phyloP scores from a whole-genome alignment of 2,113 vertebrate species.

The Pseudois nayaur region DNA sequence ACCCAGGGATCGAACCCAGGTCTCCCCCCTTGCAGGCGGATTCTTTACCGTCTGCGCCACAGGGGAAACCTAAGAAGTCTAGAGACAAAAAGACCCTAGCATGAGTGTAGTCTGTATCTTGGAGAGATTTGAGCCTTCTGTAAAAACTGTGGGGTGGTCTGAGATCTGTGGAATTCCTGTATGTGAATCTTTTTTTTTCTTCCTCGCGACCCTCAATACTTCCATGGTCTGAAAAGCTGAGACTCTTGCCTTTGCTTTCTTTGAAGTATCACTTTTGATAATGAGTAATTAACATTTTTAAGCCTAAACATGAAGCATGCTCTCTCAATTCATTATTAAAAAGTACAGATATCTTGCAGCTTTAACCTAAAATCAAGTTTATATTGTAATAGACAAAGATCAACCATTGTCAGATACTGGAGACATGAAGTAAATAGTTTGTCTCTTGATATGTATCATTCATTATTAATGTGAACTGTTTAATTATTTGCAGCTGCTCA shows the following conservation, averaged over 20 bases:
- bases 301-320: neutral
- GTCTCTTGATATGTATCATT: conserved; percentile 62
- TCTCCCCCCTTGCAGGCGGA: neutral
- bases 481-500: conserved; percentile 73
- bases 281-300: neutral
- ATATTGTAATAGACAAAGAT: conserved; percentile 62
- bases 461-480: conserved; percentile 75
- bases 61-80: neutral
- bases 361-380: conserved; percentile 56
- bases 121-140: neutral
- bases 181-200: neutral
- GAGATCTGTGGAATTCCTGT: neutral
- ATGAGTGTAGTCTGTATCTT: neutral
- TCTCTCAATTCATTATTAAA: conserved; percentile 30
- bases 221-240: neutral
- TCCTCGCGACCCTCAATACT: neutral
- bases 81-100: neutral
- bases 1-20: neutral
- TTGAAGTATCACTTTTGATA: conserved; percentile 34
- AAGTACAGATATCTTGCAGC: neutral
- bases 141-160: neutral
- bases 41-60: neutral
- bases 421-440: conserved; percentile 64
- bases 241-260: neutral
- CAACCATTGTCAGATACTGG: conserved; percentile 55